Evolutionary conservation across 2,113 vertebrate species (phyloP).

Genomic region (Sinocyclocheilus anophthalmus): DNA sequence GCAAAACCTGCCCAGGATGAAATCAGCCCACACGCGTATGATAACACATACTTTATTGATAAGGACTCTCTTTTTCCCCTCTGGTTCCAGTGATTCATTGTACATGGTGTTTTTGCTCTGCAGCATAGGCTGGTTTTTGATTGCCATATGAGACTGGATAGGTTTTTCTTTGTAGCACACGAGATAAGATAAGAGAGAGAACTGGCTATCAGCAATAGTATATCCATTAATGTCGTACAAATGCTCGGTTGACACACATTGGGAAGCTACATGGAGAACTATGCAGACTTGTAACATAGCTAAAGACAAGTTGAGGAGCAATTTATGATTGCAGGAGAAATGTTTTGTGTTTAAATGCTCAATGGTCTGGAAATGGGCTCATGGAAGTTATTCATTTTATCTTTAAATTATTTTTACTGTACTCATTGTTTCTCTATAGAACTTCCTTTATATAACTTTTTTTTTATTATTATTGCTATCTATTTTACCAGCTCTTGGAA

Average conservation of each 20-base stretch:
- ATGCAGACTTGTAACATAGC: background rate
- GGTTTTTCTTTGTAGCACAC: constrained; percentile 10
- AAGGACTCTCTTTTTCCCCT: background rate
- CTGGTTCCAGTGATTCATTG: background rate
- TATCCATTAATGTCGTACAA: background rate
- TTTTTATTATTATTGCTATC: background rate
- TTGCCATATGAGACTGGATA: background rate
- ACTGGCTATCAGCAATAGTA: background rate
- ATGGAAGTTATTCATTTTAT: background rate
- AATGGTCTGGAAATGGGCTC: background rate
- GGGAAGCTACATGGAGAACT: background rate
- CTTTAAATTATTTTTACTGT: background rate
- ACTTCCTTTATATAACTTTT: background rate
- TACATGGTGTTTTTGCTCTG: background rate
- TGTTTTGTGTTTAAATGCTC: background rate
- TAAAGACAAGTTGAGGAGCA: background rate
- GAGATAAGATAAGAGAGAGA: constrained; percentile 22
- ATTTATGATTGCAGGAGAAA: background rate
- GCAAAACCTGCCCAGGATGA: constrained; percentile 26
- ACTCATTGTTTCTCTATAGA: background rate
- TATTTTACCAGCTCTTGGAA: background rate
- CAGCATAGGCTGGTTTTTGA: background rate
- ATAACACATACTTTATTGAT: background rate
- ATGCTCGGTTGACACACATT: background rate
- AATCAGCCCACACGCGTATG: background rate